Evolutionary conservation across 2,888 invertebrate genomes (phyloP).

Genomic region (Leucophenga maculata): DNA sequence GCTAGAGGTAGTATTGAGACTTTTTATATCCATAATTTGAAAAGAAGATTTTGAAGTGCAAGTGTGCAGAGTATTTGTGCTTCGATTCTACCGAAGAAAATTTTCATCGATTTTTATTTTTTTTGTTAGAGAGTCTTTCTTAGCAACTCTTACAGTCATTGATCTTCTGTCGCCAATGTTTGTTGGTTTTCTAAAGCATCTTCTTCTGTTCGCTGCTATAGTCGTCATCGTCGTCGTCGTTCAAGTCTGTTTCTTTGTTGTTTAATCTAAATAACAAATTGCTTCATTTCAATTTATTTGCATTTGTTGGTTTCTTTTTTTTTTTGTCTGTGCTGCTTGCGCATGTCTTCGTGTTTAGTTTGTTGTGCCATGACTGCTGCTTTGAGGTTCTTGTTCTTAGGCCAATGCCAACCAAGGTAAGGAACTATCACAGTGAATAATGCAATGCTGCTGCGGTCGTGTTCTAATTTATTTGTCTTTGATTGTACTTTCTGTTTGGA

Average conservation of each 20-base stretch:
- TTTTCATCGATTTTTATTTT: neutral
- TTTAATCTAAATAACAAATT: constrained; percentile 65
- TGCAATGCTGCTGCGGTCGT: constrained; percentile 54
- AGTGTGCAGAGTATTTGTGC: no score
- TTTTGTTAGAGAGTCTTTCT: neutral
- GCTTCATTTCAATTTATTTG: constrained; percentile 65
- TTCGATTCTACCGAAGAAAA: no score
- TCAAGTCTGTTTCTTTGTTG: constrained; percentile 28
- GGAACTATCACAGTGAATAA: neutral
- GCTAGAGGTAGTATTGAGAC: no score
- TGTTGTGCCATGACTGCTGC: constrained; percentile 32
- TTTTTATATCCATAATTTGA: no score
- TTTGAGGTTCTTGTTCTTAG: constrained; percentile 43
- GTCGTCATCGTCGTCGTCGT: constrained; percentile 18
- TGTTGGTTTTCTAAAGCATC: constrained; percentile 34
- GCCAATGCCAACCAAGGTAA: neutral
- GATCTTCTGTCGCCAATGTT: constrained; percentile 36
- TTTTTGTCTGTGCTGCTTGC: constrained; percentile 32
- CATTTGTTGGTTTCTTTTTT: constrained; percentile 58
- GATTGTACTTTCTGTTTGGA: constrained; percentile 48
- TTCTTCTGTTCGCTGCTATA: constrained; percentile 32
- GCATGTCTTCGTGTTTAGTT: constrained; percentile 41
- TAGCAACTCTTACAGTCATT: constrained; percentile 7
- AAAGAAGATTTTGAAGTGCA: no score
- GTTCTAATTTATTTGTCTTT: constrained; percentile 65